phyloP scores from a whole-genome alignment of 2,797 vertebrate species.

The Eulemur coronatus region DNA sequence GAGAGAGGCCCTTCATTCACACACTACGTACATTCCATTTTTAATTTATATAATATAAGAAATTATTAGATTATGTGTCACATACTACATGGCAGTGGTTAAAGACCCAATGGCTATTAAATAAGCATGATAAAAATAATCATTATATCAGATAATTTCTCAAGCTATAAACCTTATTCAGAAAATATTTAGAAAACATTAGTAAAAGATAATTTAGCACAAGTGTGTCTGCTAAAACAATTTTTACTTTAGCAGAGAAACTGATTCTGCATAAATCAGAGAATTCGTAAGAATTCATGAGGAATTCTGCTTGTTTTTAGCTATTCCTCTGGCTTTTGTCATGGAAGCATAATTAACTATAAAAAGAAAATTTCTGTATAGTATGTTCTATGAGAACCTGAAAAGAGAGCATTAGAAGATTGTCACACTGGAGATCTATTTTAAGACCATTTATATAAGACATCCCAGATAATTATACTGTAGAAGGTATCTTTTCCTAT shows the following conservation, averaged over 20 bases:
- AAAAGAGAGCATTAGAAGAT: slow-evolving; percentile 56
- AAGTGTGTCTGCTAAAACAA: background rate
- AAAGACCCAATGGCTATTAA: background rate
- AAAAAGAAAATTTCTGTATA: slow-evolving; percentile 51
- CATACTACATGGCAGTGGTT: background rate
- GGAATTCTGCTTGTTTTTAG: slow-evolving; percentile 25
- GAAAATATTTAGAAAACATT: background rate
- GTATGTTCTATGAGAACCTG: slow-evolving; percentile 42
- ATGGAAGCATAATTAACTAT: slow-evolving; percentile 46
- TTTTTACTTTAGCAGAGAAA: background rate
- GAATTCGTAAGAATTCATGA: background rate
- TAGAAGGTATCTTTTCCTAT: slow-evolving; percentile 59
- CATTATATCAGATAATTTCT: background rate
- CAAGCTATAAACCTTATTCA: background rate
- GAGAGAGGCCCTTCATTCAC: background rate
- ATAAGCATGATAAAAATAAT: background rate
- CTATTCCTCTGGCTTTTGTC: slow-evolving; percentile 4
- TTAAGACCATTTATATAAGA: slow-evolving; percentile 68
- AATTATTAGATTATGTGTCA: background rate
- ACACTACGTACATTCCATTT: background rate
- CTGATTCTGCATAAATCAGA: background rate
- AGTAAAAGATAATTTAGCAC: background rate
- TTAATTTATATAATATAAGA: background rate
- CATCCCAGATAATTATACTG: slow-evolving; percentile 59
- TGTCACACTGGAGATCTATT: slow-evolving; percentile 64